Base-by-base conservation (phyloP, 2,888 invertebrate species). In the Sclerodermus sp. region DNA sequence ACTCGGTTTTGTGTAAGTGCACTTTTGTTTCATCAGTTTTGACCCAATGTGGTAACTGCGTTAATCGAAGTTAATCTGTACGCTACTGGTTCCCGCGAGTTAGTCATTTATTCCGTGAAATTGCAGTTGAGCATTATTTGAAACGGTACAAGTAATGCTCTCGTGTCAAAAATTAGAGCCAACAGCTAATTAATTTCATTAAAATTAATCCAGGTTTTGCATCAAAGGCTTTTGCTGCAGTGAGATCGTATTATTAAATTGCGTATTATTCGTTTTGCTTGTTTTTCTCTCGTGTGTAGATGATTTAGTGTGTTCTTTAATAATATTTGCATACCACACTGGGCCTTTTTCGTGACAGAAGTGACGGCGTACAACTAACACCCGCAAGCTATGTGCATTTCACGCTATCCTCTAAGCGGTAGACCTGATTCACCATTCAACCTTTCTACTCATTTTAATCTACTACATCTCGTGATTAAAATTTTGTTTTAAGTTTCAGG, bases 361-460 rank as follows among this genome's bases (percentile, higher is more conserved):
- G 23, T 38, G 36, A 34, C 36, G 6, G 42, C 42, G 15, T 18
- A 50, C 53, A 53, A 42, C 42, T 30, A 31, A 50, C 52, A 52
- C 51, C 58, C 49, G 55, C 50, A 58, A 61, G 57, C 56, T 31
- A 45, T 47, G 55, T 53, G 44, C 42, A 44, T 42, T 46, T 45
- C 34, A 40, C 32, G 14, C 49, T 47, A 44, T 45, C 55, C 53
- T 47, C 50, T 60, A 64, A 64, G 64, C 64, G 49, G 43, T 51
- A 58, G 51, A 48, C 42, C 55, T 63, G 55, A 62, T 60, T 58
- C 60, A 61, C 62, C 69, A 68, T 61, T 68, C 68, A 67, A 68
- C 61, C 64, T 58, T 58, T 59, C 62, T 68, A 64, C 60, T 59
- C 60, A 57, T 61, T 61, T 52, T 60, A 23, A 41, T 39, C 14